Evolutionary conservation across 2,888 invertebrate species (phyloP), one percentile per base, ranked within the genome.

Genomic region (Sabellastarte sp.): DNA sequence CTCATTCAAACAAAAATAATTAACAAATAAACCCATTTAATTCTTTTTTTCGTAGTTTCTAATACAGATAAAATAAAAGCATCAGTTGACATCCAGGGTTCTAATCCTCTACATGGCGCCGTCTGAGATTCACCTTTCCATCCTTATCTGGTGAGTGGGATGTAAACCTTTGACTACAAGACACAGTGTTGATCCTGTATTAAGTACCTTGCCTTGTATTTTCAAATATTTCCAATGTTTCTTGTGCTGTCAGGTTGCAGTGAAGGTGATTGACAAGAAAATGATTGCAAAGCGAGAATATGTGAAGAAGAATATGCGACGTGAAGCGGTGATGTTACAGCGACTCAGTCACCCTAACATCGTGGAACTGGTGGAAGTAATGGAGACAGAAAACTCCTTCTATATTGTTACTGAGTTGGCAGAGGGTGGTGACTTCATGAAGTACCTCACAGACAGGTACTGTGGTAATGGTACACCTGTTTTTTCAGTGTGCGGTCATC

Each of bases 361-460:
- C 59, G 71, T 77, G 31, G 67, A 72, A 24, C 73, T 80, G 62
- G 76, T 74, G 60, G 79, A 80, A 67, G 78, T 79, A 29, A 76
- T 81, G 79, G 80, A 80, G 65, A 81, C 80, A 3, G 74, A 76
- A 51, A 79, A 77, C 66, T 71, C 74, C 28, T 80, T 78, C 69
- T 81, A 81, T 65, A 73, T 81, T 53, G 79, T 80, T 32, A 68
- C 78, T 51, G 80, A 81, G 58, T 66, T 76, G 50, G 77, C 76
- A 1, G 74, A 76, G 1, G 71, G 76, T 10, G 77, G 76, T 2
- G 74, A 77, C 29, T 75, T 81, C 61, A 72, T 78, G 24, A 75
- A 75, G 56, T 77, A 76, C 60, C 67, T 80, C 51, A 63, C 62
- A 30, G 61, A 64, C 32, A 69, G 67, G 72, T 71, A 66, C 30